Conservation (phyloP, 2,113 vertebrate species). For the Indri indri region DNA sequence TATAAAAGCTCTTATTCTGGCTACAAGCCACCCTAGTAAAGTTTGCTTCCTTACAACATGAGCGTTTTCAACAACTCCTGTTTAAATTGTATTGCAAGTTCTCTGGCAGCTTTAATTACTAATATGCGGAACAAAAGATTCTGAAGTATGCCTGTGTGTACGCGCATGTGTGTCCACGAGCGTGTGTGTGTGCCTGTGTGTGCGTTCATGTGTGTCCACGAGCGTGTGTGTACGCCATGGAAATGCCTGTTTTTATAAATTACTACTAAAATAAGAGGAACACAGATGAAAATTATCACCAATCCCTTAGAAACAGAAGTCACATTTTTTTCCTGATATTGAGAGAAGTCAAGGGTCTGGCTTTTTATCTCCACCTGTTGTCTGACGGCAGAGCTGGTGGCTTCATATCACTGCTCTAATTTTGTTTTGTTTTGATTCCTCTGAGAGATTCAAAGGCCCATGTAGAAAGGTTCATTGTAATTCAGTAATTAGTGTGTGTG, state of each 20-base stretch:
- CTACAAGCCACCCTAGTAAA: neutral
- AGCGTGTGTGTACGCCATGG: neutral
- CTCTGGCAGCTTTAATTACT: neutral
- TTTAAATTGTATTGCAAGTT: neutral
- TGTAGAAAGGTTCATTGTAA: conserved; percentile 73
- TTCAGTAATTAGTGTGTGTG: conserved; percentile 79
- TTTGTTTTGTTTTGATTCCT: conserved; percentile 76
- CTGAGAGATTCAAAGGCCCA: conserved; percentile 67
- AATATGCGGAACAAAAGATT: neutral
- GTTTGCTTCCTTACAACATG: neutral
- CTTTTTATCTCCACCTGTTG: conserved; percentile 82
- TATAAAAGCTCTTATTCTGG: neutral
- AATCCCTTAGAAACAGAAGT: conserved; percentile 48
- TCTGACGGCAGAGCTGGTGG: conserved; percentile 68
- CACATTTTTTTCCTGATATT: conserved; percentile 33
- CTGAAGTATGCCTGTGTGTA: neutral
- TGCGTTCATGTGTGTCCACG: too few species aligned
- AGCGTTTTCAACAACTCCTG: neutral
- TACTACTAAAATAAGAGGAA: neutral
- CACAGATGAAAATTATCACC: neutral
- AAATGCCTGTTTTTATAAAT: conserved; percentile 23
- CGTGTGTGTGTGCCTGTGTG: too few species aligned
- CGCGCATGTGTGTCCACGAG: too few species aligned
- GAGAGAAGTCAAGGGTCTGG: conserved; percentile 66
- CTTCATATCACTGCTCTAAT: conserved; percentile 62